Evolutionary conservation across 30 jellyfish, hydroid and myxozoan species (phyloP).

Genomic region (Cassiopea andromeda): DNA sequence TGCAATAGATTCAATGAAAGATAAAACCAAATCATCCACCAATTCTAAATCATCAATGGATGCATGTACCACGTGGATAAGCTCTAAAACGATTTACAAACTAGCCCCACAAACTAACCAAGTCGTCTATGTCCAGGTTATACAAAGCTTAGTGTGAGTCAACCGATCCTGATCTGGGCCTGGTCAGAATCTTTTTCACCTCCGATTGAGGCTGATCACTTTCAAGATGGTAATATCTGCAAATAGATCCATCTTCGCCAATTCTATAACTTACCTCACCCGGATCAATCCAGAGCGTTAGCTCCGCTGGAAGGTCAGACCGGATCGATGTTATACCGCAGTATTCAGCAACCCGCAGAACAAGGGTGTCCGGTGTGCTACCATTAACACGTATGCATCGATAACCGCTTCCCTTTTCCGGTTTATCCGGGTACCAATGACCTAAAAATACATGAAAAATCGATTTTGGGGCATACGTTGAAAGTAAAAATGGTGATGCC

Average conservation of each 20-base stretch:
- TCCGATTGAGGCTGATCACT: conserved; percentile 70
- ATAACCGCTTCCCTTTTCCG: conserved; percentile 93
- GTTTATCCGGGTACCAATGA: conserved; percentile 93
- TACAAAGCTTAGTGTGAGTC: conserved; percentile 40
- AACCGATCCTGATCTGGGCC: conserved; percentile 68
- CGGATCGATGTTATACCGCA: conserved; percentile 69
- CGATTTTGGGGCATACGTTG: neutral
- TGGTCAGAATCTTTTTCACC: conserved; percentile 70
- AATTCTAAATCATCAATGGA: neutral
- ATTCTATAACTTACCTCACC: conserved; percentile 92
- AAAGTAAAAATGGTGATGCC: too few relatives aligned
- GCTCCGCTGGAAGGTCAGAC: conserved; percentile 81
- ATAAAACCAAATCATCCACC: neutral
- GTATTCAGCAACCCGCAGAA: conserved; percentile 76
- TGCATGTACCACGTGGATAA: neutral
- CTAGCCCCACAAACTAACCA: conserved; percentile 6
- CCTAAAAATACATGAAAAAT: conserved; percentile 27
- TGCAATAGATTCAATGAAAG: neutral
- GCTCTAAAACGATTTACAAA: conserved; percentile 48
- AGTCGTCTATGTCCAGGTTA: neutral
- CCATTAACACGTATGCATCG: conserved; percentile 87
- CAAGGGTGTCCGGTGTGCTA: conserved; percentile 79
- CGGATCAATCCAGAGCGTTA: conserved; percentile 93
- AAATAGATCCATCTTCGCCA: conserved; percentile 95
- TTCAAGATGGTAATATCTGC: conserved; percentile 72